A percentile compares a stretch with the other conserved stretches of the same genome.
Evolutionary conservation across 2,888 invertebrate genomes (phyloP).

Genomic region (Mellilla xanthometata): DNA sequence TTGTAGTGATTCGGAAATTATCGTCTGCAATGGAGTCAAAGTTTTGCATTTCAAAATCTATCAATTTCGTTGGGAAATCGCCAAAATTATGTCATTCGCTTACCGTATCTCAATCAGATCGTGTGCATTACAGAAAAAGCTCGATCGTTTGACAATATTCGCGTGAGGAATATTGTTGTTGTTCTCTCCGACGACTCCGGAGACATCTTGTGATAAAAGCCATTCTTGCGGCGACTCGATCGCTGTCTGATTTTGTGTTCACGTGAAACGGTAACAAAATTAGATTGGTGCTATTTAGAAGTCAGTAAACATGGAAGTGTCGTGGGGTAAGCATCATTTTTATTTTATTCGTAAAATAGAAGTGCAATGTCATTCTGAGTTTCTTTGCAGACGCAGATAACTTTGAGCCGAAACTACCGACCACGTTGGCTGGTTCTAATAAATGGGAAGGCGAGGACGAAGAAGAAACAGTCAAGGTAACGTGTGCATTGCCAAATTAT

Average conservation of each 20-base stretch:
- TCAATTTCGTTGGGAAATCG: slow-evolving; percentile 73
- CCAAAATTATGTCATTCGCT: slow-evolving; percentile 79
- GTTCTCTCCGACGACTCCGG: slow-evolving; percentile 72
- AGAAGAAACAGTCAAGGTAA: slow-evolving; percentile 92
- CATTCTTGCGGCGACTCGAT: slow-evolving; percentile 63
- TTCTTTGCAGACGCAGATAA: slow-evolving; percentile 87
- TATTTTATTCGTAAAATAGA: slow-evolving; percentile 30
- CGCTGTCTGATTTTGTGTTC: slow-evolving; percentile 69
- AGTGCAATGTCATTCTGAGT: slow-evolving; percentile 48
- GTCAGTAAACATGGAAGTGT: slow-evolving; percentile 85
- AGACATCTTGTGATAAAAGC: slow-evolving; percentile 80
- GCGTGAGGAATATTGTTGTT: slow-evolving; percentile 67
- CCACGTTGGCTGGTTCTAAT: slow-evolving; percentile 83
- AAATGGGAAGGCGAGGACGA: slow-evolving; percentile 96
- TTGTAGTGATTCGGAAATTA: slow-evolving; percentile 73
- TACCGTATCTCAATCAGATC: slow-evolving; percentile 69
- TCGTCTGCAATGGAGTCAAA: slow-evolving; percentile 81
- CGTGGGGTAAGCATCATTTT: slow-evolving; percentile 84
- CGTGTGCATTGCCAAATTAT: slow-evolving; percentile 56
- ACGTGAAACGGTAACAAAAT: slow-evolving; percentile 70
- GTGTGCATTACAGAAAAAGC: slow-evolving; percentile 74
- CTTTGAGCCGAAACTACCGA: slow-evolving; percentile 85
- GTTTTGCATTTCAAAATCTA: slow-evolving; percentile 77
- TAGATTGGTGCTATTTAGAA: slow-evolving; percentile 65
- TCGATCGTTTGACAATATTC: slow-evolving; percentile 78